phyloP scores from a whole-genome alignment of 2,888 invertebrate genomes.

The Lasioglossum calceatum region DNA sequence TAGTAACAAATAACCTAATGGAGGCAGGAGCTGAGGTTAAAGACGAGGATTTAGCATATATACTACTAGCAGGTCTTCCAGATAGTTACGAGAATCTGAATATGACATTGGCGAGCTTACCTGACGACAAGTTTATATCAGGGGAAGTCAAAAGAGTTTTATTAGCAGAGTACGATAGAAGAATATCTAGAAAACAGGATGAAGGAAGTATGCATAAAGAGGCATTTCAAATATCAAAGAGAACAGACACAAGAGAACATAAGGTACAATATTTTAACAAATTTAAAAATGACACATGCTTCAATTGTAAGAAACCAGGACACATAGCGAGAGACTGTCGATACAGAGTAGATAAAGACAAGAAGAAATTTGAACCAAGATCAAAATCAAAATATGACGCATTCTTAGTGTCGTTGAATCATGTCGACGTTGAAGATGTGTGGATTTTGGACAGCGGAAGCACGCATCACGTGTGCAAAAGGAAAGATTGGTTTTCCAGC shows the following conservation, averaged over 20 bases:
- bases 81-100: not conserved
- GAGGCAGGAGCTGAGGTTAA: not conserved
- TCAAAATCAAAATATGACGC: not conserved
- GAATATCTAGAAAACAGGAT: not conserved
- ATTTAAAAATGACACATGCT: not conserved
- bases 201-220: not conserved
- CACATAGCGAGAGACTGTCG: not conserved
- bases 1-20: not conserved
- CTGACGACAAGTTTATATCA: not conserved
- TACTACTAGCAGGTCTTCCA: not conserved
- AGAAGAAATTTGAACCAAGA: not conserved
- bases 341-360: not conserved
- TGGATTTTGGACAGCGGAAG: conserved; percentile 22
- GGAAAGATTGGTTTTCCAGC: not conserved
- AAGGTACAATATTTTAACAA: not conserved
- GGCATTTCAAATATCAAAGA: not conserved
- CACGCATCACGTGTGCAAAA: conserved; percentile 23
- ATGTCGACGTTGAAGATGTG: not conserved
- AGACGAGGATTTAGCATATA: not conserved
- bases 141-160: not conserved
- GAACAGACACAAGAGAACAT: not conserved
- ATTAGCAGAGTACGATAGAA: not conserved
- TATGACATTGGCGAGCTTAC: not conserved
- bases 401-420: not conserved
- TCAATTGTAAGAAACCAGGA: conserved; percentile 4